Percentiles rank a stretch among this genome's conserved stretches.
phyloP scores from a whole-genome alignment of 2,797 vertebrate species.

The Pteropus rufus region DNA sequence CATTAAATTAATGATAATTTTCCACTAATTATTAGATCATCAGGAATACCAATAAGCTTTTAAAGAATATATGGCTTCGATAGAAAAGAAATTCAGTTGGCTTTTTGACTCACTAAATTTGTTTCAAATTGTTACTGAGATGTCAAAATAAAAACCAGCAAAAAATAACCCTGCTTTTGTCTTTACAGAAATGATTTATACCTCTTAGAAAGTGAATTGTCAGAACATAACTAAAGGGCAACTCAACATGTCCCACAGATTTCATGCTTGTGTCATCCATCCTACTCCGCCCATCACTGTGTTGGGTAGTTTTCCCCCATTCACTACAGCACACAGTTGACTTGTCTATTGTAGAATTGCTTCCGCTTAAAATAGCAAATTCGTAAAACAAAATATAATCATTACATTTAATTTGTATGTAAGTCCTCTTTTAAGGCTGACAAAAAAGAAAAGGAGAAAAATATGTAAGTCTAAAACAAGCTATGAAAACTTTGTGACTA shows the following conservation, averaged over 20 bases:
- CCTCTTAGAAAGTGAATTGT: not conserved
- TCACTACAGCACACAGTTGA: not conserved
- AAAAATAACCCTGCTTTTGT: not conserved
- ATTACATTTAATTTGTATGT: not conserved
- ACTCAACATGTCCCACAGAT: too few species aligned
- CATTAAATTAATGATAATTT: not conserved
- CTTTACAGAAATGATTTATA: not conserved
- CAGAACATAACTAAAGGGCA: not conserved
- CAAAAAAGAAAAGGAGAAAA: not conserved
- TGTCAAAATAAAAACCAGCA: not conserved
- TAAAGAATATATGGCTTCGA: not conserved
- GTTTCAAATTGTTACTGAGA: not conserved
- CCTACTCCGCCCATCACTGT: not conserved
- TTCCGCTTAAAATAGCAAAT: not conserved
- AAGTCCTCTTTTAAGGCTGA: not conserved
- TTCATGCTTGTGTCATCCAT: accelerated
- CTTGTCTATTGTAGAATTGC: not conserved
- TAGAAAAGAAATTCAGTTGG: not conserved
- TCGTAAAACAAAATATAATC: not conserved
- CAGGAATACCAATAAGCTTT: not conserved
- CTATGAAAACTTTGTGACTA: not conserved
- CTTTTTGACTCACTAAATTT: not conserved
- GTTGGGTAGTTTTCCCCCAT: not conserved
- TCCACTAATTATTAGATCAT: not conserved
- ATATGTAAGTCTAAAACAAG: not conserved